phyloP scores from a whole-genome alignment of 2,113 vertebrate species.

The Cheirogaleus medius region DNA sequence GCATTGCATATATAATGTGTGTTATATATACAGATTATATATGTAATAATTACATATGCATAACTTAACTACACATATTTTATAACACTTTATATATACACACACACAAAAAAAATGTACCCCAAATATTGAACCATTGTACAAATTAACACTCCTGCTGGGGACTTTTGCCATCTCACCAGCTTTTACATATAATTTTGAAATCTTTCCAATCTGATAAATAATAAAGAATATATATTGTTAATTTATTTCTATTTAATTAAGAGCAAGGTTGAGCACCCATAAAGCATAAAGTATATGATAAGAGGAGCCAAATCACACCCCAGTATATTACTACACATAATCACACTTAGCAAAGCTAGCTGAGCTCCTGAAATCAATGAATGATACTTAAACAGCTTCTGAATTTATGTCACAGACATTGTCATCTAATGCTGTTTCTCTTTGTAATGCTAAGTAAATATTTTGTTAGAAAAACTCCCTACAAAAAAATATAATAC shows the following conservation, averaged over 20 bases:
- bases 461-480: constrained; percentile 25
- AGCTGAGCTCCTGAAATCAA: neutral
- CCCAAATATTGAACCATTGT: neutral
- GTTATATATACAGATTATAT: neutral
- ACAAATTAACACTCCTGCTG: neutral
- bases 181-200: neutral
- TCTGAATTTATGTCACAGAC: neutral
- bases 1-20: neutral
- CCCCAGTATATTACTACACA: neutral
- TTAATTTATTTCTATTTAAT: neutral
- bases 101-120: neutral
- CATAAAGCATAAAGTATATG: neutral
- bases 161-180: neutral
- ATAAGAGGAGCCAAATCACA: neutral
- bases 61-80: neutral
- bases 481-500: neutral
- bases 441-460: neutral
- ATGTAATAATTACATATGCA: neutral
- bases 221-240: neutral
- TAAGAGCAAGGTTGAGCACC: neutral
- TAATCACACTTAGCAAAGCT: neutral
- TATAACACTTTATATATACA: neutral
- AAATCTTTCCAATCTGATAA: neutral
- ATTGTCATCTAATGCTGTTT: neutral
- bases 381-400: neutral